Conservation (phyloP, 1,140 invertebrate species). For the Samia ricini region DNA sequence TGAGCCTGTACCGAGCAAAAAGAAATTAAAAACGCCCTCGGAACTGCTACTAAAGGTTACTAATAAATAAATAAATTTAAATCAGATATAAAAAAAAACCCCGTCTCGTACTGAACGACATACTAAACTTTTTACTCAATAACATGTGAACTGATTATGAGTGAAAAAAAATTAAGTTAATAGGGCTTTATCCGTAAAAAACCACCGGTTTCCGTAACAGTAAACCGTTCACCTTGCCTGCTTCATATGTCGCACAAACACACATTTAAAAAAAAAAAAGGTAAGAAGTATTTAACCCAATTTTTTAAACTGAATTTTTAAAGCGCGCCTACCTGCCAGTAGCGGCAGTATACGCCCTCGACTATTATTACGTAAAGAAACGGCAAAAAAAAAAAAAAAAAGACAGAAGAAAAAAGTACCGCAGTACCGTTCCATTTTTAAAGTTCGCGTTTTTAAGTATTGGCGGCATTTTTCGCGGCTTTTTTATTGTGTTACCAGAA, state of each 20-base stretch:
- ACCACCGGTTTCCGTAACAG: slow-evolving; percentile 65
- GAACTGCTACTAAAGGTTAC: not conserved
- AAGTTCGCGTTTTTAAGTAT: slow-evolving; percentile 28
- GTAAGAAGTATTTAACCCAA: slow-evolving; percentile 58
- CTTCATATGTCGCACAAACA: slow-evolving; percentile 49
- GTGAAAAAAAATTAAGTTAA: slow-evolving; percentile 48
- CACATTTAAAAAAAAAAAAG: slow-evolving; percentile 66
- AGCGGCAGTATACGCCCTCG: slow-evolving; percentile 53
- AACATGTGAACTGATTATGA: slow-evolving; percentile 63
- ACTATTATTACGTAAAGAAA: slow-evolving; percentile 5
- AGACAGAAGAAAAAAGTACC: slow-evolving; percentile 19
- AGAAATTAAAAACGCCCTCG: not conserved
- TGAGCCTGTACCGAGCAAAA: too few species aligned
- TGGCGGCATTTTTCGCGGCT: slow-evolving; percentile 47
- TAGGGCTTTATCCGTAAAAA: slow-evolving; percentile 63
- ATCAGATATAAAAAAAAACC: slow-evolving; percentile 3
- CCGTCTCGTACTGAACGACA: slow-evolving; percentile 6
- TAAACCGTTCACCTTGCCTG: slow-evolving; percentile 65
- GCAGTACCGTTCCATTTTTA: slow-evolving; percentile 13
- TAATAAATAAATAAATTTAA: not conserved
- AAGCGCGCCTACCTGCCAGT: slow-evolving; percentile 60
- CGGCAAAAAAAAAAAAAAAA: slow-evolving; percentile 30
- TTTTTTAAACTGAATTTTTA: slow-evolving; percentile 56
- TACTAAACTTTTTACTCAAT: slow-evolving; percentile 24
- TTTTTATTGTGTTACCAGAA: slow-evolving; percentile 37